These are phyloP conservation scores for Phortica magna DNA, from an alignment of 2,888 invertebrate genomes.

Conservation along the genomic window DNA sequence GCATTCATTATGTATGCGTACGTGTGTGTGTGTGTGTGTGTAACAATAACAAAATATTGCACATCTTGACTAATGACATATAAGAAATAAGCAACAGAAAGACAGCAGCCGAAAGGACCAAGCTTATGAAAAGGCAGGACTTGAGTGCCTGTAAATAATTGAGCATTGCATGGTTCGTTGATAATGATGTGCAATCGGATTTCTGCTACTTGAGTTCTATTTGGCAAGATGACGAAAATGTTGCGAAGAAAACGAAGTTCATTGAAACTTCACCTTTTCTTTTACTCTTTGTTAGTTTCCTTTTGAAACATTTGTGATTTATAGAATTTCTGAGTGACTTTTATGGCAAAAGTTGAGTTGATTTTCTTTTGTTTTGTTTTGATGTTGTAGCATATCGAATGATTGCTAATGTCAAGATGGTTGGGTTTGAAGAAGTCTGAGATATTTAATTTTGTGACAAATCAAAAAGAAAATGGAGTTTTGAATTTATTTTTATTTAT, in stretches of 20 bases:
- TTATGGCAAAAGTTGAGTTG: background rate
- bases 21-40: background rate
- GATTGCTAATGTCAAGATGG: background rate
- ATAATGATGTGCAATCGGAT: conserved; percentile 20
- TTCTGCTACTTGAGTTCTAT: background rate
- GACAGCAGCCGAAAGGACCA: background rate
- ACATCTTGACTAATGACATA: conserved; percentile 8
- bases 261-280: background rate
- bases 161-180: conserved; percentile 20
- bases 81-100: background rate
- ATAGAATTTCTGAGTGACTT: conserved; percentile 1
- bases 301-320: conserved; percentile 23
- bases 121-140: conserved; percentile 10
- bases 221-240: background rate
- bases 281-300: conserved; percentile 2
- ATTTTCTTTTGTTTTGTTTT: background rate
- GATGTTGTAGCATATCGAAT: background rate
- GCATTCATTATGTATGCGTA: conserved; percentile 7
- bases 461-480: too few relatives aligned
- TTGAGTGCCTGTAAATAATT: conserved; percentile 17
- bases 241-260: background rate
- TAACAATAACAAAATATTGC: background rate
- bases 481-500: too few relatives aligned
- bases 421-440: too few relatives aligned
- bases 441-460: too few relatives aligned